Percentiles rank a stretch among this genome's conserved stretches.
Conservation (phyloP, 2,888 invertebrate species). For the Synergus umbraculus region DNA sequence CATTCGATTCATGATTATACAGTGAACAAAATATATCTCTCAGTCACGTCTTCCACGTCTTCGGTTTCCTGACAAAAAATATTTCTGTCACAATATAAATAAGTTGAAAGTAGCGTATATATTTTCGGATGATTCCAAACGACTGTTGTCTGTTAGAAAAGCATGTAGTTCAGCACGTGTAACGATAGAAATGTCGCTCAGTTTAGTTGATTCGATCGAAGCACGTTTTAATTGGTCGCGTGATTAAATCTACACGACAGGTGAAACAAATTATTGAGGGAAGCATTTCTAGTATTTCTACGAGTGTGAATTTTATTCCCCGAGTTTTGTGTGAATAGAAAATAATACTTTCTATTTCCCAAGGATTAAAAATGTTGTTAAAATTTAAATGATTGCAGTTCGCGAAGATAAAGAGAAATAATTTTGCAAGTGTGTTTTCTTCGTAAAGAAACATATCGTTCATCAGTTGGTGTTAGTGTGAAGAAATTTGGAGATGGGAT, state of each 20-base stretch:
- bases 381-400: not conserved
- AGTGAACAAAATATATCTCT: not conserved
- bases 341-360: not conserved
- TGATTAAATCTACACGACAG: not conserved
- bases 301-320: not conserved
- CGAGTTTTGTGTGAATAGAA: not conserved
- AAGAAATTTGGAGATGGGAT: not conserved
- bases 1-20: not conserved
- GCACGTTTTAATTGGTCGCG: slow-evolving; percentile 9
- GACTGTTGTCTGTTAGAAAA: not conserved
- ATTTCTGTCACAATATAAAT: slow-evolving; percentile 32
- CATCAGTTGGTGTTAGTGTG: not conserved
- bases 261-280: not conserved
- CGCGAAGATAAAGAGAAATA: not conserved
- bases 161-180: not conserved
- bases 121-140: slow-evolving; percentile 16
- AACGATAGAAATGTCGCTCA: not conserved
- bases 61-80: slow-evolving; percentile 23
- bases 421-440: not conserved
- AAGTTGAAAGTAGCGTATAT: slow-evolving; percentile 14
- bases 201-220: not conserved
- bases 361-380: not conserved
- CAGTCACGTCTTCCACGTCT: not conserved
- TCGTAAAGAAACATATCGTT: not conserved
- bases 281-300: not conserved